Evolutionary conservation across 2,888 invertebrate genomes (phyloP).

Genomic region (Cancer borealis): DNA sequence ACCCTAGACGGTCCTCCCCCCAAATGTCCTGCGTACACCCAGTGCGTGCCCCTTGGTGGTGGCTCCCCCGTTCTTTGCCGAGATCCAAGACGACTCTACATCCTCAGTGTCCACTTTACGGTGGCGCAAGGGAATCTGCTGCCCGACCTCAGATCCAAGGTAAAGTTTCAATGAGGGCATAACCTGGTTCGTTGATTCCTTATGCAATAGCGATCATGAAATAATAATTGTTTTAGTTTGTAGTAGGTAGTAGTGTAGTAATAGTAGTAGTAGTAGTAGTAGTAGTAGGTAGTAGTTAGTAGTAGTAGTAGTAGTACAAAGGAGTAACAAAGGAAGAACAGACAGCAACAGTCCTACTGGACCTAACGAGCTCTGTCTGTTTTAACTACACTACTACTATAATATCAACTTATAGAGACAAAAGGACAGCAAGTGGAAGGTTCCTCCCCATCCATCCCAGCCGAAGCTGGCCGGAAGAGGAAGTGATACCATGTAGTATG

Average conservation of each 20-base stretch:
- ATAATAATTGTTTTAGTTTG: neutral
- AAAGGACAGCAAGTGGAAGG: no score
- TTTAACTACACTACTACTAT: no score
- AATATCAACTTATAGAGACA: no score
- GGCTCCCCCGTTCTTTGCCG: slow-evolving; percentile 65
- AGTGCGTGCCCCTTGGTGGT: slow-evolving; percentile 67
- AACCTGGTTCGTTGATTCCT: no score
- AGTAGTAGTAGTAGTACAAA: neutral
- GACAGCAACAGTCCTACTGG: no score
- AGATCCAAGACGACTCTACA: slow-evolving; percentile 36
- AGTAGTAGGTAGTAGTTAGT: slow-evolving; percentile 20
- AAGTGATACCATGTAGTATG: no score
- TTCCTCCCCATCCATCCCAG: no score
- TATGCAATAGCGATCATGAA: neutral
- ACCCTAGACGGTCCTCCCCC: no score
- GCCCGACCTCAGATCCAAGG: neutral
- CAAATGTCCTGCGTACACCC: no score
- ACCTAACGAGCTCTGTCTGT: no score
- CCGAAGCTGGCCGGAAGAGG: no score
- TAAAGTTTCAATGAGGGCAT: neutral
- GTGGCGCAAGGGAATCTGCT: slow-evolving; percentile 58
- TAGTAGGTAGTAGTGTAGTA: neutral
- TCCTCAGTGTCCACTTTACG: slow-evolving; percentile 51
- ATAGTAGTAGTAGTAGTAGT: neutral
- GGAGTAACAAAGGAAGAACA: no score